Percentiles rank a stretch among this genome's conserved stretches.
Conservation (phyloP, 2,113 vertebrate genomes). For the Genyomyrus donnyi region DNA sequence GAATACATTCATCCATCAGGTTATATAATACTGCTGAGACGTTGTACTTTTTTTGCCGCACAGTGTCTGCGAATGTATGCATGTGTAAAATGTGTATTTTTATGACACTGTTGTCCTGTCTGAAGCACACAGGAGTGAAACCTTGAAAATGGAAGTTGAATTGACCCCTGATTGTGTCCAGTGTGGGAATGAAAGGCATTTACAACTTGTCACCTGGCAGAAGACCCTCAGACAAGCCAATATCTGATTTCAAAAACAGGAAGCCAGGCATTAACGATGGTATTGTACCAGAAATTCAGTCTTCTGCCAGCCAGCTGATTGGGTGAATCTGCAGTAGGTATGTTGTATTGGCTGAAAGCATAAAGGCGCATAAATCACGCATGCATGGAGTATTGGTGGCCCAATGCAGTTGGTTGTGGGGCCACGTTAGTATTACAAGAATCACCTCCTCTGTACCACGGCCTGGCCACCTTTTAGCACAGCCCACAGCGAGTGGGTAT, state of each 20-base stretch:
- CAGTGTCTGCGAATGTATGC: neutral
- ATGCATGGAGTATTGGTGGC: neutral
- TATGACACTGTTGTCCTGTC: neutral
- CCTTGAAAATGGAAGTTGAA: neutral
- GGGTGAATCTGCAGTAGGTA: neutral
- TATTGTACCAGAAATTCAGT: neutral
- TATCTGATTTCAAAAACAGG: slow-evolving; percentile 3
- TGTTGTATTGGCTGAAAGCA: neutral
- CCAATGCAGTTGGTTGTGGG: neutral
- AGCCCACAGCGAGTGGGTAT: neutral
- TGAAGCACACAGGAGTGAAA: neutral
- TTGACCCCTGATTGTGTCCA: neutral
- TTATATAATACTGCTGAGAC: slow-evolving; percentile 31
- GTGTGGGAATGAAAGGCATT: neutral
- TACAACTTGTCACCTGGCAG: neutral
- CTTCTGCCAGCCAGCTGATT: neutral
- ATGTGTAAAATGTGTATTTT: neutral
- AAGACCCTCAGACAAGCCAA: neutral
- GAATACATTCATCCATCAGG: slow-evolving; percentile 22
- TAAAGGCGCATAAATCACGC: neutral
- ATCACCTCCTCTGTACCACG: neutral
- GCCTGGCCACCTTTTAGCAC: neutral
- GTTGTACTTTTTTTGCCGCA: neutral
- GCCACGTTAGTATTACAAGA: neutral
- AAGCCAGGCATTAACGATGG: neutral